These are phyloP conservation scores for Danaus plexippus DNA, from an alignment of 1,140 invertebrate genomes.

Conservation along the genomic window DNA sequence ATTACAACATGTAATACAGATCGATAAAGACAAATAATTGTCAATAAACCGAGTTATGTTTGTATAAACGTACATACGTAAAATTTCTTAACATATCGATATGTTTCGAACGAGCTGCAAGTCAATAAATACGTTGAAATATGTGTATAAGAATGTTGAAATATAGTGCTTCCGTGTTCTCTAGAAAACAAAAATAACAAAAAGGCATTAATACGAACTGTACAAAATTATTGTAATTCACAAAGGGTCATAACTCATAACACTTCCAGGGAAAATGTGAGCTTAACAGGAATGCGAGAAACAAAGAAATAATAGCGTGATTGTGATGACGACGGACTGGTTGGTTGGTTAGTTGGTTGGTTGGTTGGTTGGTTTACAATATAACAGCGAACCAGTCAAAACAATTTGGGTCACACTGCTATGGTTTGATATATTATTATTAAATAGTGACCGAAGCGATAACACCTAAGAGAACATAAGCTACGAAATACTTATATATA, in stretches of 20 bases:
- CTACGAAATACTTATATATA: too few species aligned
- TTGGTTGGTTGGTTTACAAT: slow-evolving; percentile 21
- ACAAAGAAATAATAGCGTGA: slow-evolving; percentile 39
- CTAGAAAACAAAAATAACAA: slow-evolving; percentile 18
- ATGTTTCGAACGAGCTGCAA: too few species aligned
- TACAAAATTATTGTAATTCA: slow-evolving; percentile 34
- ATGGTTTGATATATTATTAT: slow-evolving; percentile 6
- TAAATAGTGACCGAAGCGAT: slow-evolving; percentile 19
- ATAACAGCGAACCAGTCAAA: slow-evolving; percentile 24
- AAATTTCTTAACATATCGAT: too few species aligned
- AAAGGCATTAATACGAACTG: slow-evolving; percentile 12
- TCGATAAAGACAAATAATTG: slow-evolving; percentile 24
- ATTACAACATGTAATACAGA: slow-evolving; percentile 42
- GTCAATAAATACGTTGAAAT: background rate
- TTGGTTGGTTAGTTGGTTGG: slow-evolving; percentile 16
- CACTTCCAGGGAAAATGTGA: slow-evolving; percentile 30
- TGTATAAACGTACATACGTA: too few species aligned
- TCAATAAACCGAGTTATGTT: background rate
- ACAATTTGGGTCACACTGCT: slow-evolving; percentile 20
- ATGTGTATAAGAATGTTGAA: too few species aligned
- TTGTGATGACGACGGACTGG: slow-evolving; percentile 19
- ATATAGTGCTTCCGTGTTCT: slow-evolving; percentile 11
- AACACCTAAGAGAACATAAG: slow-evolving; percentile 9
- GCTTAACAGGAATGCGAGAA: slow-evolving; percentile 31
- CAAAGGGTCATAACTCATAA: slow-evolving; percentile 29